phyloP scores from a whole-genome alignment of 1,140 invertebrate species.

The Lucilia cuprina region DNA sequence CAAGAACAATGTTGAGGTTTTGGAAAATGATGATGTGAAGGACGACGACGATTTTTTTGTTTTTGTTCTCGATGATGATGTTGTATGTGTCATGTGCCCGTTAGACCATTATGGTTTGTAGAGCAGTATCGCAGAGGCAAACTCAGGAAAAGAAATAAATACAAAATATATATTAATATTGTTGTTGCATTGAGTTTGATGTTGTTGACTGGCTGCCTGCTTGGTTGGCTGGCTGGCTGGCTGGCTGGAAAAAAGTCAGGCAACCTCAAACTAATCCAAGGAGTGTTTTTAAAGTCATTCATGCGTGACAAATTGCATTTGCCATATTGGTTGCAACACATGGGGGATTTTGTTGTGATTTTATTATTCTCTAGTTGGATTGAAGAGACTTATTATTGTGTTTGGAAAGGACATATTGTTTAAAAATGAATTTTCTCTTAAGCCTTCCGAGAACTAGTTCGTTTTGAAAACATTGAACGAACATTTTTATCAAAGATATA shows the following conservation, averaged over 20 bases:
- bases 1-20: background rate
- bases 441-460: too few species aligned
- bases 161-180: background rate
- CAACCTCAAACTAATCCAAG: slow-evolving; percentile 6
- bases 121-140: background rate
- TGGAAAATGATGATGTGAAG: background rate
- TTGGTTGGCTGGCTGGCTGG: background rate
- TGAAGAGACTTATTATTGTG: background rate
- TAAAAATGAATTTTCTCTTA: too few species aligned
- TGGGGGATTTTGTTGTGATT: background rate
- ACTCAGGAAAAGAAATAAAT: background rate
- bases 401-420: background rate
- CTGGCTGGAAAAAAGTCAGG: background rate
- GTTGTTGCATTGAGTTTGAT: background rate
- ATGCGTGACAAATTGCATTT: slow-evolving; percentile 14
- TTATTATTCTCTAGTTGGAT: background rate
- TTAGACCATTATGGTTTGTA: slow-evolving; percentile 10
- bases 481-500: too few species aligned
- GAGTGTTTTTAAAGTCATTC: slow-evolving; percentile 1
- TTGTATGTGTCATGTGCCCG: slow-evolving; percentile 8
- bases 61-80: background rate
- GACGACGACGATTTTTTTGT: background rate
- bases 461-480: too few species aligned
- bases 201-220: background rate
- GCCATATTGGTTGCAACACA: slow-evolving; percentile 1